These are phyloP conservation scores for Carabus problematicus DNA, from an alignment of 2,888 invertebrate species.

Conservation along the genomic window DNA sequence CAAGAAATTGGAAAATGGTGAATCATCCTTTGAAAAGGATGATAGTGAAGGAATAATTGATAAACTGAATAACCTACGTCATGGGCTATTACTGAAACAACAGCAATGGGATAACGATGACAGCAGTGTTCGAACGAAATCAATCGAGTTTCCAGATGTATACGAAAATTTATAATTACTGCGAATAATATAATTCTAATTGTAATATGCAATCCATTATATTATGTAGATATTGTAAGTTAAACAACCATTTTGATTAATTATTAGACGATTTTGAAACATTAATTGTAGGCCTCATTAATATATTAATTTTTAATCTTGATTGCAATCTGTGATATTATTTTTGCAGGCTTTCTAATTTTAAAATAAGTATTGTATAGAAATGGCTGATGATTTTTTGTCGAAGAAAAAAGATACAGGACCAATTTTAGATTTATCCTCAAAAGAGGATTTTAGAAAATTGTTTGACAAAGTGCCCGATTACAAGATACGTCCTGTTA, in stretches of 20 bases:
- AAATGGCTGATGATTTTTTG: constrained; percentile 79
- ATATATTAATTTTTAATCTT: background rate
- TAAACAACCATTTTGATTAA: background rate
- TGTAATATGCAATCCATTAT: background rate
- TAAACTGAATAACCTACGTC: constrained; percentile 57
- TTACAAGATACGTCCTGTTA: constrained; percentile 87
- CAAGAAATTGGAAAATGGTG: constrained; percentile 27
- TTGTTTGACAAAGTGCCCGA: constrained; percentile 88
- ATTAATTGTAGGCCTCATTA: too few species aligned
- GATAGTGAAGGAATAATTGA: constrained; percentile 52
- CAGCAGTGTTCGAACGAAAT: constrained; percentile 13
- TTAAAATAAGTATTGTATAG: background rate
- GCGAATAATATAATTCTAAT: background rate
- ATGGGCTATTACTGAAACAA: constrained; percentile 62
- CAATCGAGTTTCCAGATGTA: constrained; percentile 33
- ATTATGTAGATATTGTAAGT: constrained; percentile 20
- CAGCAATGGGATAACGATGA: constrained; percentile 61
- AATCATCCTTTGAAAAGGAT: constrained; percentile 34
- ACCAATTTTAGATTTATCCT: constrained; percentile 84
- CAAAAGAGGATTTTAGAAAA: constrained; percentile 82
- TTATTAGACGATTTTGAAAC: too few species aligned
- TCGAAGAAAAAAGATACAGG: constrained; percentile 85
- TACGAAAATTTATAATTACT: constrained; percentile 32
- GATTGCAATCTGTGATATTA: background rate
- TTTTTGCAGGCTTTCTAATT: constrained; percentile 30